Base-by-base conservation (phyloP, 2,797 vertebrate species). In the Tragopan temminckii region DNA sequence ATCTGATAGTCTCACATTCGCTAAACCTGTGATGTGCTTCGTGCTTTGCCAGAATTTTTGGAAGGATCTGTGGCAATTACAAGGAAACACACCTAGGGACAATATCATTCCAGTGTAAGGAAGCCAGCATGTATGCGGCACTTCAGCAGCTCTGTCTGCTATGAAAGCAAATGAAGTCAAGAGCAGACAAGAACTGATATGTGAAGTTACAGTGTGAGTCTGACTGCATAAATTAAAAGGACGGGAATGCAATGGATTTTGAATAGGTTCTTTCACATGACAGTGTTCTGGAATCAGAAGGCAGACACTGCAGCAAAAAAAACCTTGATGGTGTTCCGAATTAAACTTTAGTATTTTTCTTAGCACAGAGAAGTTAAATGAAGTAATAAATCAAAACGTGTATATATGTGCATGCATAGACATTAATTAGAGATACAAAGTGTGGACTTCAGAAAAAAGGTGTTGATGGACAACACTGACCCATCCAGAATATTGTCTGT, bases 231-330 rank as follows among this genome's bases (percentile, higher is more conserved):
- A 95, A 97, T 97, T 95, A 94, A 92, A 93, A 86, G 85, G 89
- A 96, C 13, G 21, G 93, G 94, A 92, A 90, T 74, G 95, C 90
- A 93, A 96, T 92, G 84, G 93, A 92, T 95, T 85, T 97, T 97
- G 95, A 96, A 97, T 97, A 85, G 95, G 81, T 94, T 93, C 95
- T 97, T 97, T 96, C 97, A 97, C 92, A 94, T 86, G 91, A 84
- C 8, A 91, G 86, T 77, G 81, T 94, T 96, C 95, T 74, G 91
- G 95, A 96, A 96, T 94, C 93, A 95, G 92, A 80, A 92, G 82
- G 94, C 91, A 95, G 93, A 90, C 88, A 64, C 50, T 80, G 71
- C 92, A 91, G 95, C 78, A 94, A 82, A 90, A 94, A 84, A 90
- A 93, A 89, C 92, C 92, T 96, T 94, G 93, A 86, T 93, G 90